Evolutionary conservation across 2,888 invertebrate species (phyloP), one percentile per base, ranked within the genome.

Genomic region (Trimorus sp.): DNA sequence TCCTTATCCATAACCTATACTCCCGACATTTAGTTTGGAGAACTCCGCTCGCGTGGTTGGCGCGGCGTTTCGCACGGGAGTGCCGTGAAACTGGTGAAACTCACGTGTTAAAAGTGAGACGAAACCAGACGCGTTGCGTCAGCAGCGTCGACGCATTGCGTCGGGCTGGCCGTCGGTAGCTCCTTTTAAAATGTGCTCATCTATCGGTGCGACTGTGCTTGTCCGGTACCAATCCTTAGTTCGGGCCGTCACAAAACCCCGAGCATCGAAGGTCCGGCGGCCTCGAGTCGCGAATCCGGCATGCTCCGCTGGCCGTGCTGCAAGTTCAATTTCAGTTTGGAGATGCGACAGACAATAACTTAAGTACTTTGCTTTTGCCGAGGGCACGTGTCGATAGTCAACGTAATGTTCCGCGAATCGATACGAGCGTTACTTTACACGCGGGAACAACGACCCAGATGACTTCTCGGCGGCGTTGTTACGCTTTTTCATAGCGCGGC

Each of bases 61-160:
- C 26, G 26, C 26, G 26, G 26, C 26, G 26, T 26, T 45, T 45
- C 45, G 45, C 45, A 45, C n/a, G n/a, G n/a, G n/a, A n/a, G n/a
- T n/a, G n/a, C 48, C 40, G 40, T 40, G 40, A 40, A 9, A 48
- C 48, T 48, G 16, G 12, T 48, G 66, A 86, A 85, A 94, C 94
- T 94, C 90, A 94, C 94, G 94, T 94, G 94, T 93, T 94, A 94
- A 94, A 93, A 94, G 94, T 93, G 94, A 94, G 94, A 94, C 94
- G 94, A 94, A 94, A 94, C 94, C 94, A 94, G 94, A 91, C 91
- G 91, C 91, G 91, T 91, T 91, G 90, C 91, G 91, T 91, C 91
- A 91, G 91, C 91, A 91, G 91, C 91, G 91, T 91, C 91, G 91
- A 91, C 91, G 91, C 91, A 91, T 91, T 91, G 91, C 91, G 91